Evolutionary conservation across 2,888 invertebrate species (phyloP).

Genomic region (Cosmia pyralina): DNA sequence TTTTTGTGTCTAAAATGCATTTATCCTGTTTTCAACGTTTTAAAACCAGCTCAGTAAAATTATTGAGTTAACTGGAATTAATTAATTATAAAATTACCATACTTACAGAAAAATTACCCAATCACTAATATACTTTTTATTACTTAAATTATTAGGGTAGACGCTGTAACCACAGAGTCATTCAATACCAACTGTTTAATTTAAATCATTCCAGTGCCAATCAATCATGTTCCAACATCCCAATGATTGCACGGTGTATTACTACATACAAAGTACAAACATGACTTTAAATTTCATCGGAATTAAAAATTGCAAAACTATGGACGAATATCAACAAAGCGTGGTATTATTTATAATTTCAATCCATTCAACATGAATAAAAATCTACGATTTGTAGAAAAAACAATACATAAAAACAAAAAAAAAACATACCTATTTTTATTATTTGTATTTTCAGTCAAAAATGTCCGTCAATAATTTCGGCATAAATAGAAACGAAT

Average conservation of each 20-base stretch:
- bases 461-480: slow-evolving; percentile 32
- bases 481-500: slow-evolving; percentile 26
- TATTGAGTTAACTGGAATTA: neutral
- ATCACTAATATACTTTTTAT: neutral
- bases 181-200: neutral
- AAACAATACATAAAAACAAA: neutral
- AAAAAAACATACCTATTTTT: slow-evolving; percentile 51
- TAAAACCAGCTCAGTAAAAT: neutral
- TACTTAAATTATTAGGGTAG: neutral
- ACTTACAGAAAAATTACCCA: too few species aligned
- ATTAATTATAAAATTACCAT: neutral
- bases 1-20: neutral
- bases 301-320: slow-evolving; percentile 35
- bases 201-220: neutral
- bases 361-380: slow-evolving; percentile 10
- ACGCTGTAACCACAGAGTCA: neutral
- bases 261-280: slow-evolving; percentile 2
- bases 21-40: neutral
- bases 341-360: slow-evolving; percentile 11
- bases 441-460: slow-evolving; percentile 28
- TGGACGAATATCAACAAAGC: slow-evolving; percentile 29
- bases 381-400: neutral
- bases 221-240: slow-evolving; percentile 11
- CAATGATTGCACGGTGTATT: slow-evolving; percentile 18
- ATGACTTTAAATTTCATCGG: slow-evolving; percentile 1